phyloP scores from a whole-genome alignment of 2,113 vertebrate species.

The Oplegnathus fasciatus region DNA sequence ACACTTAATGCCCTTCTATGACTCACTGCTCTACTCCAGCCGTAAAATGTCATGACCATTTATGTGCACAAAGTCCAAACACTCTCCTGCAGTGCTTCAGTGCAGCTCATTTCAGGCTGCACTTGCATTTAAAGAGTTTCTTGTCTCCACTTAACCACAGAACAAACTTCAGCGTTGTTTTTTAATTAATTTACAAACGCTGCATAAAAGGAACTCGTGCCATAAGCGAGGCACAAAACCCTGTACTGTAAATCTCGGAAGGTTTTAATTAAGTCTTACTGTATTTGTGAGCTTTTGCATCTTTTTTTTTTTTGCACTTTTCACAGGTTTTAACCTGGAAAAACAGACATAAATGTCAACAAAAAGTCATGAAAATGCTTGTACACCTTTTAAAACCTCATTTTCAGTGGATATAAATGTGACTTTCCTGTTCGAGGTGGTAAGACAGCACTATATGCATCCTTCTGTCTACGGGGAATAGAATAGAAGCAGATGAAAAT shows the following conservation, averaged over 20 bases:
- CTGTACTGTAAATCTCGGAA: background rate
- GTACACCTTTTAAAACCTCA: background rate
- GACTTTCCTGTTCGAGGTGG: background rate
- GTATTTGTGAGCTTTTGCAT: no score
- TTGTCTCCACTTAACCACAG: background rate
- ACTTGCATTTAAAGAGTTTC: slow-evolving; percentile 12
- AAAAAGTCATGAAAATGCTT: background rate
- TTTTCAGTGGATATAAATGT: background rate
- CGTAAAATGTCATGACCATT: slow-evolving; percentile 75
- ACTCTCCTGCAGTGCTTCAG: slow-evolving; percentile 31
- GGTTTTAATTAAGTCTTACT: background rate
- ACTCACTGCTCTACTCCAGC: slow-evolving; percentile 58
- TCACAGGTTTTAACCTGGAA: background rate
- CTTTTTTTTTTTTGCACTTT: no score
- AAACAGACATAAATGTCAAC: background rate
- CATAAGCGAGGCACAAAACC: background rate
- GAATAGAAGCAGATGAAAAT: background rate
- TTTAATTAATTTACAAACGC: background rate
- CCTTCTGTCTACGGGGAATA: background rate
- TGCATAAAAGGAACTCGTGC: background rate
- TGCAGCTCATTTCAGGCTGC: slow-evolving; percentile 16
- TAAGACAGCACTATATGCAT: no score
- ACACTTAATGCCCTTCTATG: slow-evolving; percentile 57
- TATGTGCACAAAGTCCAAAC: slow-evolving; percentile 70
- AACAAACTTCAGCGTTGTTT: background rate